These are phyloP conservation scores for Hybognathus amarus DNA, from an alignment of 2,797 vertebrate genomes.

Conservation along the genomic window DNA sequence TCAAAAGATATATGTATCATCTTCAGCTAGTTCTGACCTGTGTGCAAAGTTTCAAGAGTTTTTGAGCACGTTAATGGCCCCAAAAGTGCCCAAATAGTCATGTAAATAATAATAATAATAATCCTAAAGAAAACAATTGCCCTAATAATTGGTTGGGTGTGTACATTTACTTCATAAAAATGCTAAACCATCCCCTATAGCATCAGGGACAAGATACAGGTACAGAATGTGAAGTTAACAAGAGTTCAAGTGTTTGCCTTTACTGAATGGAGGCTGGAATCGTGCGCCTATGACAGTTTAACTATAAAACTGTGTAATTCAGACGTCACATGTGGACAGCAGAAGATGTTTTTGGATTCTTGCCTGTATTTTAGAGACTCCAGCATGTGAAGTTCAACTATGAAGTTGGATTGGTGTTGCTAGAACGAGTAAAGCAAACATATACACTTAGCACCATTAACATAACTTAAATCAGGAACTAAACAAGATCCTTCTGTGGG, in stretches of 20 bases:
- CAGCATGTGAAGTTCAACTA: not conserved
- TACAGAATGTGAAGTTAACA: not conserved
- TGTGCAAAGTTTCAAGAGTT: too few species aligned
- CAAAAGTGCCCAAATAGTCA: too few species aligned
- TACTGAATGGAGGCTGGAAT: not conserved
- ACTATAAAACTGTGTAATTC: not conserved
- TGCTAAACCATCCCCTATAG: not conserved
- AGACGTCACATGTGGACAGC: not conserved
- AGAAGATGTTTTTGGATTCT: not conserved
- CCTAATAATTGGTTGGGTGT: too few species aligned
- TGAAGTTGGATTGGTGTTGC: not conserved
- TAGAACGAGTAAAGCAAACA: not conserved
- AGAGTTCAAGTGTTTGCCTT: not conserved
- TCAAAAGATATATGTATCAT: too few species aligned
- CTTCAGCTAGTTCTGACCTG: too few species aligned
- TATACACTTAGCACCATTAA: not conserved
- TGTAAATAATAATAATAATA: too few species aligned
- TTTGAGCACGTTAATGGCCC: too few species aligned
- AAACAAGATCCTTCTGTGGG: not conserved
- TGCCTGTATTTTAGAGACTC: not conserved
- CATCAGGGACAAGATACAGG: not conserved
- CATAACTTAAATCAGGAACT: not conserved
- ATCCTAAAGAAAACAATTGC: too few species aligned
- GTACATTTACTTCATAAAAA: not conserved
- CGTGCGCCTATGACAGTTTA: not conserved